phyloP scores from a whole-genome alignment of 2,797 vertebrate species.

The Acrossocheilus wenchowensis region DNA sequence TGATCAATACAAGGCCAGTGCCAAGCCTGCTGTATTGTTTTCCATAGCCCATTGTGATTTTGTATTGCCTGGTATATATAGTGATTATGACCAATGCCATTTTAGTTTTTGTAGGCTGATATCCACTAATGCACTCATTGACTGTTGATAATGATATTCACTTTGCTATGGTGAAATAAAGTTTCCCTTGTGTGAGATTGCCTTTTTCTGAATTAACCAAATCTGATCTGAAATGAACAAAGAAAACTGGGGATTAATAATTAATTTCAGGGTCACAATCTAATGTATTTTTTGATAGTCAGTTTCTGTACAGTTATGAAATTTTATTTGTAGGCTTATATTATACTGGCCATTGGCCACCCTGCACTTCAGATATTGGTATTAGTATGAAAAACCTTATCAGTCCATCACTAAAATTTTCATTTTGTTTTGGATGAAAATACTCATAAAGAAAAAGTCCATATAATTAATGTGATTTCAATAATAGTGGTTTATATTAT shows the following conservation, averaged over 20 bases:
- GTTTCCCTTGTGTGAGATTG: constrained; percentile 11
- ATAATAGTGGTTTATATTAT: too few species aligned
- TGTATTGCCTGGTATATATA: constrained; percentile 33
- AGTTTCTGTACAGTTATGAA: neutral
- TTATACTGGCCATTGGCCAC: neutral
- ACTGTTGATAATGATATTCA: constrained; percentile 39
- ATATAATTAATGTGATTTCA: neutral
- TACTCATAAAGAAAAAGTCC: neutral
- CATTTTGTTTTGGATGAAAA: neutral
- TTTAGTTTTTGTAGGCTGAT: constrained; percentile 32
- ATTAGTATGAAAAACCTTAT: neutral
- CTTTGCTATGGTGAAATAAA: constrained; percentile 48
- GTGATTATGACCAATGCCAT: constrained; percentile 34
- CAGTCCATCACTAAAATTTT: neutral
- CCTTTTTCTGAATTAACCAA: neutral
- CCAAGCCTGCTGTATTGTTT: constrained; percentile 35
- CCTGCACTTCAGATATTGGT: neutral
- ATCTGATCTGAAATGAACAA: neutral
- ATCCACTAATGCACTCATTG: constrained; percentile 40
- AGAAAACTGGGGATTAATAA: too few species aligned
- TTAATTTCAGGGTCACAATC: neutral
- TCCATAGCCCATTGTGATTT: constrained; percentile 27
- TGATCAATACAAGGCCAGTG: neutral
- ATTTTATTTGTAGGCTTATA: neutral
- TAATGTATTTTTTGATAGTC: neutral